Percentiles rank a stretch among this genome's conserved stretches.
Evolutionary conservation across 2,113 vertebrate genomes (phyloP).

Genomic region (Mixornis gularis): DNA sequence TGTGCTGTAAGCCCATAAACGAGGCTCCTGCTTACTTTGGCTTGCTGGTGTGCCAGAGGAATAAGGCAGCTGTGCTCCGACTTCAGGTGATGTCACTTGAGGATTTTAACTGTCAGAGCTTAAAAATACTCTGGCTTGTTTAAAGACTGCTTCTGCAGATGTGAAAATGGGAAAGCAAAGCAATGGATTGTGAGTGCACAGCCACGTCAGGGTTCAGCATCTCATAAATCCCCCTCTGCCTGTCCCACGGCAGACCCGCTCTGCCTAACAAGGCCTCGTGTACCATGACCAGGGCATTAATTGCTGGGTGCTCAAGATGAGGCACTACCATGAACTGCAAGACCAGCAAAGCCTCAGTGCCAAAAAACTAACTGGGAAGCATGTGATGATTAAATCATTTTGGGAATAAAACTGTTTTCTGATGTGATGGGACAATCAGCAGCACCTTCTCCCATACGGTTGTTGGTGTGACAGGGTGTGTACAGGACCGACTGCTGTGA

Average conservation of each 20-base stretch:
- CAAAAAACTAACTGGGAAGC: background rate
- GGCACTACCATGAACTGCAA: background rate
- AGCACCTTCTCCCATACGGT: accelerated
- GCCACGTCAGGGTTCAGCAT: background rate
- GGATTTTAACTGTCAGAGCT: constrained; percentile 40
- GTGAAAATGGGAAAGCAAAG: background rate
- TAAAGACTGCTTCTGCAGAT: constrained; percentile 24
- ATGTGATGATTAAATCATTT: accelerated
- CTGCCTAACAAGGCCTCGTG: accelerated
- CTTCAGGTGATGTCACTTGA: constrained; percentile 53
- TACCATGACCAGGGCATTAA: background rate
- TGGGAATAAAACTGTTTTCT: background rate
- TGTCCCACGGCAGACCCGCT: background rate
- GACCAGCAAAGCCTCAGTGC: background rate
- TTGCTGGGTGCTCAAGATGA: background rate
- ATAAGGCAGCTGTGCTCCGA: constrained; percentile 14
- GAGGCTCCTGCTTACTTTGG: constrained; percentile 30
- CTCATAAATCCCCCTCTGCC: background rate
- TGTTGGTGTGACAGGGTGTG: background rate
- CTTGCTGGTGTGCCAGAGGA: background rate
- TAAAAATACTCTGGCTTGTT: constrained; percentile 17
- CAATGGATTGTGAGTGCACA: background rate
- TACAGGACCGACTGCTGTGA: background rate
- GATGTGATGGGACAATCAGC: background rate
- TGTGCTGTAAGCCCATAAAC: background rate